Evolutionary conservation across 1,140 invertebrate genomes (phyloP), one percentile per base, ranked within the genome.

Genomic region (Papilio dardanus): DNA sequence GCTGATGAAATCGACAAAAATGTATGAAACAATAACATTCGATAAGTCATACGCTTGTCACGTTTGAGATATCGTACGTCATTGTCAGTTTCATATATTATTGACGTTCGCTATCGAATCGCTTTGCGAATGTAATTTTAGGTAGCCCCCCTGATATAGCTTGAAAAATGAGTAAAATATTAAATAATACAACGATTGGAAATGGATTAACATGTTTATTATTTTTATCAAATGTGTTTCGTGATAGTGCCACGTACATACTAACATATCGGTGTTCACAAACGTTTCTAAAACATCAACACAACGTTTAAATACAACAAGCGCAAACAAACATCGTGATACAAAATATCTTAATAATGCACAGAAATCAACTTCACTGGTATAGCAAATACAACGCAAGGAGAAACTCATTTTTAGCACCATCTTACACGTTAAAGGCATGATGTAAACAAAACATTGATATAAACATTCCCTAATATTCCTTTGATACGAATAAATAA

Each of bases 141-240:
- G n/a, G n/a, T n/a, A n/a, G n/a, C n/a, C n/a, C n/a, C n/a, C n/a
- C n/a, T n/a, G n/a, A 46, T 24, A 19, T 19, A 54, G 16, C 35
- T 54, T 50, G 1, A 19, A 54, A 58, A 50, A 37, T 7, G 24
- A 21, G 54, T 16, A 35, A 21, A 19, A 30, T 24, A 46, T 68
- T 79, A 83, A 83, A 79, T 79, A 82, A 84, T 81, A 74, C 75
- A 24, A 67, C 71, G 74, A 78, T 71, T 54, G 66, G 73, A 83
- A 71, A 79, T 84, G 81, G 86, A 91, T 89, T 92, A 91, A 92
- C 89, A 92, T 92, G 89, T 81, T 85, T 91, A 24, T 92, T 92
- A 91, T 91, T 92, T 86, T 89, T 87, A 91, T 88, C 89, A 91
- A 89, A 90, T 87, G 82, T 88, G 85, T 90, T 86, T 87, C 83